Evolutionary conservation across 35 echinoderm and acorn worm genomes (phyloP), one percentile per base, ranked within the genome.

Genomic region (Anneissia japonica): DNA sequence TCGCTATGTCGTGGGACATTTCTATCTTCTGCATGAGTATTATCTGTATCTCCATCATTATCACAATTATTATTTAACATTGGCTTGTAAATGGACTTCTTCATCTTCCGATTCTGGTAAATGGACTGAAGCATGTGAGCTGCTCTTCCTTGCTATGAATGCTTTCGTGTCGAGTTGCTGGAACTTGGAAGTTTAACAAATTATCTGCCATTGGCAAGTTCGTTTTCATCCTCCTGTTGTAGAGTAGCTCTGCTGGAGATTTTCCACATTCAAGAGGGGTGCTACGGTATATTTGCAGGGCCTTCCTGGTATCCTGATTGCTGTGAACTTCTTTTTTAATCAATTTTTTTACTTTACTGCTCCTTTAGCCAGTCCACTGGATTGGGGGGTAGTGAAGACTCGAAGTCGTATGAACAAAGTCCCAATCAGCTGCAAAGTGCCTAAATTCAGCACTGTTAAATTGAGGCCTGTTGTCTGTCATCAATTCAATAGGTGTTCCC

Each of bases 401-500:
- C 35, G 90, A 85, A 13, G 87, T 90, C 30, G 29, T 85, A 40
- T 96, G 86, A 21, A 38, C 46, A 35, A 92, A 92, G 16, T 90
- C 84, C 82, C 90, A 96, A 0, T 64, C n/a, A 17, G 39, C 76
- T 34, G 46, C 51, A 76, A 96, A 92, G 17, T 77, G 28, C 17
- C 74, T 21, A 83, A 91, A 96, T 21, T 85, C 74, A 4, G 75
- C 80, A 39, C 51, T 38, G 30, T 64, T 36, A 37, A 88, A 91
- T 38, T 96, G 89, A 26, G 90, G 86, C 33, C 93, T 90, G 56
- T 92, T 96, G 87, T 84, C 93, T 55, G 75, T 88, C 30, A 96
- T 77, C 23, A 92, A 30, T 31, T 79, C 43, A 16, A 41, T 36
- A 56, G 87, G 86, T 72, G 88, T 91, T 13, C 90, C 90, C 72